Evolutionary conservation across 2,113 vertebrate species (phyloP), one percentile per base, ranked within the genome.

Genomic region (Balaeniceps rex): DNA sequence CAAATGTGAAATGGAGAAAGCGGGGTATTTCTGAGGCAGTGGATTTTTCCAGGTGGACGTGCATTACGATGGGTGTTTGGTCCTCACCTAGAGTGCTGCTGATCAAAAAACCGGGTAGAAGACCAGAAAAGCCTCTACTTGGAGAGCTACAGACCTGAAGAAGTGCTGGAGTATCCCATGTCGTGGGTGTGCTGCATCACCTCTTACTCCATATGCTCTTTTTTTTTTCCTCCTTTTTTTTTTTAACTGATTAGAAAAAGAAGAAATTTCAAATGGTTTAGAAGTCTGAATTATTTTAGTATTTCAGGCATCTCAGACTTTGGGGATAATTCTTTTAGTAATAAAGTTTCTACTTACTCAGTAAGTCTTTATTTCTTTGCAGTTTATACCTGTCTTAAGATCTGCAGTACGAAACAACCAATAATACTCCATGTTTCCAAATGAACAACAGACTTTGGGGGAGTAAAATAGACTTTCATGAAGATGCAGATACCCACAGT

Each of bases 401-500:
- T 64, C 31, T 46, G 21, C 33, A 18, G 22, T 78, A 47, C 2
- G 11, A 70, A 93, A 51, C 23, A 83, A 74, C 34, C 22, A 23
- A 12, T 93, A 81, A 75, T 66, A 29, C 12, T 83, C 10, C 36
- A 9, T 51, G 51, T 57, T 29, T 92, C 66, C 55, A 88, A 83
- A 86, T 69, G 57, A 94, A 83, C 85, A 97, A 52, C 71, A 83
- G 71, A 66, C 58, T 93, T 86, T 84, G 51, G 29, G 79, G 55
- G 46, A 95, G 79, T 87, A 81, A 81, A 92, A 58, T 14, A 92
- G 69, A 57, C 76, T 90, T 85, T 33, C 60, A 70, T 74, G 94
- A 85, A 88, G 75, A 86, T 90, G 66, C 86, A 83, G 82, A 86
- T 95, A 77, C 85, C 94, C 87, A 72, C 64, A 70, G 90, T 42